Base-by-base conservation (phyloP, 2,797 vertebrate species). In the Acanthurus tractus region DNA sequence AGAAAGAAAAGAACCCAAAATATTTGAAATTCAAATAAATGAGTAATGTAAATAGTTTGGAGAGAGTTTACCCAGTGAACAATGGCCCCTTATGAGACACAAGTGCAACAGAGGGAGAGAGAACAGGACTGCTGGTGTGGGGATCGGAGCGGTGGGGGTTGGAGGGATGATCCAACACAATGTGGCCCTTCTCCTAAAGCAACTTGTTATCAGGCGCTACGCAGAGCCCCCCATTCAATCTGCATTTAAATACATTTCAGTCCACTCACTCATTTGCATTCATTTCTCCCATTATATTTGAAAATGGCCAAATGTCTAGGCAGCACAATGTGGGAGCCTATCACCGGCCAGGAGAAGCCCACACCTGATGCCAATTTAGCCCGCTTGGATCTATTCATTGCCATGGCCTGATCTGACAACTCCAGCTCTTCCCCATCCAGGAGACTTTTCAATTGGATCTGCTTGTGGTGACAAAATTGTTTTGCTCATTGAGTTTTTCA, bases 221-320 rank as follows among this genome's bases (percentile, higher is more conserved):
- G 92, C 96, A 97, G 96, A 97, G 96, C 95, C 95, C 95, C 96
- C 96, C 89, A 90, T 97, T 96, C 94, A 98, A 99, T 99, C 98
- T 99, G 98, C 97, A 99, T 99, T 98, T 97, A 99, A 99, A 99
- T 99, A 96, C 97, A 97, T 95, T 97, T 96, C 96, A 96, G 97
- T 97, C 96, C 96, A 96, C 97, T 97, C 95, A 93, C 97, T 98
- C 97, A 99, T 99, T 99, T 99, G 97, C 97, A 99, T 99, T 97
- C 96, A 99, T 99, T 99, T 98, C 97, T 99, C 92, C 97, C 95
- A 98, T 99, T 99, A 97, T 98, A 96, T 96, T 96, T 95, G 96
- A 95, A 97, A 98, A 98, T 97, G 96, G 97, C 96, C 97, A 96
- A 98, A 97, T 95, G 97, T 98, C 98, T 97, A 86, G 92, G 89